Base-by-base conservation (phyloP, 2,888 invertebrate species). In the Elysia crispata region DNA sequence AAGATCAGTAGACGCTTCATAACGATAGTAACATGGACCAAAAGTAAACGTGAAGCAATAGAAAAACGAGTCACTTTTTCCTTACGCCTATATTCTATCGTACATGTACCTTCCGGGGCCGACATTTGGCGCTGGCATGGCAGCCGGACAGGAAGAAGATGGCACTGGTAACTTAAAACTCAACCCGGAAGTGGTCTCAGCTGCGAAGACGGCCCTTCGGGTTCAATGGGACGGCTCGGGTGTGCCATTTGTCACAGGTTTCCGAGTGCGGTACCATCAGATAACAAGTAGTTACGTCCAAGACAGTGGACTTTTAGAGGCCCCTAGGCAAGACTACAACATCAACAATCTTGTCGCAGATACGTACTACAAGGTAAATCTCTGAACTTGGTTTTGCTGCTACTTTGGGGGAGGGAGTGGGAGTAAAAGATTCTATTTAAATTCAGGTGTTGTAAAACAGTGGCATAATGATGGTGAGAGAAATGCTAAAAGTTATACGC, bases 341-440 rank as follows among this genome's bases (percentile, higher is more conserved):
- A 87, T 90, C 30, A 66, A 81, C 33, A 89, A 90, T 77, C 85
- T 90, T 6, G 88, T 89, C 0, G 88, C 89, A 0, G 89, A 90
- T 77, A 90, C 90, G 0, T 88, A 87, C 79, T 90, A 90, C 77
- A 89, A 88, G 84, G 83, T 83, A 57, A 79, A 41, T 41, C 3
- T 3, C 41, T 11, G 5, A 3, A 41, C 41, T 41, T 41, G 41
- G 41, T 41, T 6, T 41, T 41, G 3, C n/a, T n/a, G n/a, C n/a
- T n/a, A n/a, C n/a, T n/a, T n/a, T n/a, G n/a, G n/a, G n/a, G n/a
- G n/a, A n/a, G n/a, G n/a, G n/a, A n/a, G n/a, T n/a, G n/a, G n/a
- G n/a, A n/a, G n/a, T n/a, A n/a, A n/a, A n/a, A n/a, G n/a, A n/a
- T n/a, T n/a, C n/a, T n/a, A n/a, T n/a, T n/a, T n/a, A n/a, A n/a